A percentile compares a stretch with the other conserved stretches of the same genome.
phyloP scores from a whole-genome alignment of 2,113 vertebrate species.

The Platysteira castanea region DNA sequence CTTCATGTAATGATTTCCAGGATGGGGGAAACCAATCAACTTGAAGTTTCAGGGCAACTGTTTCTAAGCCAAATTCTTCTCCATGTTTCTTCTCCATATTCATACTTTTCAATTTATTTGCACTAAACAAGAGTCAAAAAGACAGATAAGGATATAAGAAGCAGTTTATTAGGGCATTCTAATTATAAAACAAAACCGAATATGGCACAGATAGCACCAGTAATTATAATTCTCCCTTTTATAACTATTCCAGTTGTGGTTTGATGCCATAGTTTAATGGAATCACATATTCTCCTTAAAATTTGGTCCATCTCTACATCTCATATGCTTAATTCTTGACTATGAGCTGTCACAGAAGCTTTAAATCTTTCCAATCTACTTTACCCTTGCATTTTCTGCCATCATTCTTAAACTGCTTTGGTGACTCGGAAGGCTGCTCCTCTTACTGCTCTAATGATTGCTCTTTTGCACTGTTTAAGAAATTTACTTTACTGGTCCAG shows the following conservation, averaged over 20 bases:
- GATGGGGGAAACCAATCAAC: not conserved
- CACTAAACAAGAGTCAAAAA: not conserved
- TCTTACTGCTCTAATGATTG: not conserved
- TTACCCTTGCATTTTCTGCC: not conserved
- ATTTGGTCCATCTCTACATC: not conserved
- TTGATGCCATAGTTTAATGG: not conserved
- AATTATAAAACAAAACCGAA: not conserved
- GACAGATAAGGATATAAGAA: not conserved
- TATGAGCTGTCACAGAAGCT: not conserved
- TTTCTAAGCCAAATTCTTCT: not conserved
- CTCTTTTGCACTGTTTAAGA: not conserved
- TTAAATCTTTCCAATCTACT: not conserved
- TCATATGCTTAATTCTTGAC: not conserved
- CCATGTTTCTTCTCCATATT: accelerated
- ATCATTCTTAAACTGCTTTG: not conserved
- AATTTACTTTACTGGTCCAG: not conserved
- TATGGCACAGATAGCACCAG: not conserved
- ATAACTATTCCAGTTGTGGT: not conserved
- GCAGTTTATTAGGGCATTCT: not conserved
- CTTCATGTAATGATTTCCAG: not conserved
- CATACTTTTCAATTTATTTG: not conserved
- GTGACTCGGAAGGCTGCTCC: not conserved
- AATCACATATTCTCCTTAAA: not conserved
- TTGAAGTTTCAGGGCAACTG: not conserved
- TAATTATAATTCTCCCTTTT: not conserved